Evolutionary conservation across 2,113 vertebrate species (phyloP).

Genomic region (Phoxinus phoxinus): DNA sequence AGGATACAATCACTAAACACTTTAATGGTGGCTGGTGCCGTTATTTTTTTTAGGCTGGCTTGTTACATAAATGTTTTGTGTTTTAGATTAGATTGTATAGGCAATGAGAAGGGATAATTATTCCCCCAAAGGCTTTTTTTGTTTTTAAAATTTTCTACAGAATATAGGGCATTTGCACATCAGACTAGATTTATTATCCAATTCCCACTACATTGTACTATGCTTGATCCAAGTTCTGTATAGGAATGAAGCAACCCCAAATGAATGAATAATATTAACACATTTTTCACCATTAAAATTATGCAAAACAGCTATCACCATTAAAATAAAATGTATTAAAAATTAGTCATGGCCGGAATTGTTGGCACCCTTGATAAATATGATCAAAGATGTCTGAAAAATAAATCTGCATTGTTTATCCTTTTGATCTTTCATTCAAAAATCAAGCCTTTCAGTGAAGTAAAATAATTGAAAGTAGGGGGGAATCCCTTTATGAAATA

Average conservation of each 20-base stretch:
- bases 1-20: conserved; percentile 73
- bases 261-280: background rate
- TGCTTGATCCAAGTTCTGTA: background rate
- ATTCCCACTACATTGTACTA: background rate
- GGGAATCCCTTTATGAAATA: no score
- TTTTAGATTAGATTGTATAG: conserved; percentile 9
- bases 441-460: no score
- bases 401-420: no score
- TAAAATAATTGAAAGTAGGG: no score
- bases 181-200: background rate
- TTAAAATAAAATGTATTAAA: no score
- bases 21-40: conserved; percentile 72
- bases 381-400: no score
- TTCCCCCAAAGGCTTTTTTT: background rate
- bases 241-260: background rate
- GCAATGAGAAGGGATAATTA: conserved; percentile 3
- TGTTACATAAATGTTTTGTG: background rate
- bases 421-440: no score
- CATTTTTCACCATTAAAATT: background rate
- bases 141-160: background rate
- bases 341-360: no score
- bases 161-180: background rate
- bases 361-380: no score
- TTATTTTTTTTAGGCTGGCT: conserved; percentile 13
- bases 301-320: no score